A percentile compares a stretch with the other conserved stretches of the same genome.
phyloP scores from a whole-genome alignment of 2,797 vertebrate species.

The Peromyscus melanophrys region DNA sequence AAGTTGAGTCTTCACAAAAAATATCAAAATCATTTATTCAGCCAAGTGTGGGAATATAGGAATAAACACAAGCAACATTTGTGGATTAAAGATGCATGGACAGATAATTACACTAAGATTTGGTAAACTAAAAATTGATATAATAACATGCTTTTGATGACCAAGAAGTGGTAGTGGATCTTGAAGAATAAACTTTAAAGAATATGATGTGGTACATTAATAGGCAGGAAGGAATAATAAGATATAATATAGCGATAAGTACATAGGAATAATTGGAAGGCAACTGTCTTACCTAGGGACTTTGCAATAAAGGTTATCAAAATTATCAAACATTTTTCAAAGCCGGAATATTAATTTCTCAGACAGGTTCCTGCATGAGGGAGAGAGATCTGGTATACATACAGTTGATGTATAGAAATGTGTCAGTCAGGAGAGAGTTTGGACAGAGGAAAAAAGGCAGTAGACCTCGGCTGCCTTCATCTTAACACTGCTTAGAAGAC shows the following conservation, averaged over 20 bases:
- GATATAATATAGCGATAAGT: not conserved
- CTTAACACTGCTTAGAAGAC: too few species aligned
- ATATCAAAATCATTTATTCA: conserved; percentile 10
- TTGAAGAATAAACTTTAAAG: not conserved
- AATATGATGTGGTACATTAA: not conserved
- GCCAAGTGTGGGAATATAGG: conserved; percentile 11
- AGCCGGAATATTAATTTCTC: conserved; percentile 1
- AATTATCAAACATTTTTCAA: not conserved
- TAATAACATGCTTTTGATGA: not conserved
- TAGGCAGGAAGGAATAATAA: not conserved
- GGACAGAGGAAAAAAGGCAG: too few species aligned
- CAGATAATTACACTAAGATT: not conserved
- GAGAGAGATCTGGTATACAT: not conserved
- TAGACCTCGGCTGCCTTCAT: too few species aligned
- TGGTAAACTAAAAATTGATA: not conserved
- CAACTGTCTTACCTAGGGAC: not conserved
- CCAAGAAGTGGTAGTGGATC: not conserved
- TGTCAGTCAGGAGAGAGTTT: not conserved
- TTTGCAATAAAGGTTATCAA: not conserved
- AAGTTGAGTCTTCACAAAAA: not conserved
- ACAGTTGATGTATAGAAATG: not conserved
- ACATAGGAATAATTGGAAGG: not conserved
- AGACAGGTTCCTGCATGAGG: not conserved
- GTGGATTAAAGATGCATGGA: not conserved
- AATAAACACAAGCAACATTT: not conserved